A percentile compares a stretch with the other conserved stretches of the same genome.
Evolutionary conservation across 2,113 vertebrate species (phyloP).

Genomic region (Galbula dea): DNA sequence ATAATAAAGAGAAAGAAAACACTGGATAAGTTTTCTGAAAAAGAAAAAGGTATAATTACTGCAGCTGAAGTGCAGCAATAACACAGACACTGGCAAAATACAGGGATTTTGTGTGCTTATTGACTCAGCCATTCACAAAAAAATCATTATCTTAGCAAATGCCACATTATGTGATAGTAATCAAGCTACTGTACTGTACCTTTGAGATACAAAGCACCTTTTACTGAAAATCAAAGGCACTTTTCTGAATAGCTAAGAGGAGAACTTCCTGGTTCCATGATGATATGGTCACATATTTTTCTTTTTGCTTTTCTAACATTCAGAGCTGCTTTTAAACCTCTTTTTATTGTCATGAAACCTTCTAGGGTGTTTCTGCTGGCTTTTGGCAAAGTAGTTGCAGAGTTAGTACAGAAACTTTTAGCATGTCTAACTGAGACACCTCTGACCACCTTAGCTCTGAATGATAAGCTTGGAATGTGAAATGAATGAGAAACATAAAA

Average conservation of each 20-base stretch:
- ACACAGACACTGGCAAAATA: background rate
- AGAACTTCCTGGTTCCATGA: background rate
- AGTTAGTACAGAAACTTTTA: background rate
- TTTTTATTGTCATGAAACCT: background rate
- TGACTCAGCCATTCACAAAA: background rate
- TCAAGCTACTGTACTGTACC: background rate
- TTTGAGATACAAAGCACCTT: conserved; percentile 12
- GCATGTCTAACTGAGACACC: background rate
- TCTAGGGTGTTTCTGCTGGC: background rate
- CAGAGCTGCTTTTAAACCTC: background rate
- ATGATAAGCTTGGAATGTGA: background rate
- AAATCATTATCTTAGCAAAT: conserved; percentile 38
- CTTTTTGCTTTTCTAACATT: background rate
- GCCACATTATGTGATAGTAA: background rate
- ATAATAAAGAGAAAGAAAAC: background rate
- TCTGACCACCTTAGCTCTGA: background rate
- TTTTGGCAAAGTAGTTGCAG: background rate
- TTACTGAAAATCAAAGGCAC: conserved; percentile 33
- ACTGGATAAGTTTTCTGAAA: background rate
- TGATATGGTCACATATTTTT: background rate
- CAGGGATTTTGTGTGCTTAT: background rate
- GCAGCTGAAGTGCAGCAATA: background rate
- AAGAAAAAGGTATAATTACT: conserved; percentile 4
- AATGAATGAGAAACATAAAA: background rate
- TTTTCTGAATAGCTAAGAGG: background rate